Evolutionary conservation across 2,888 invertebrate genomes (phyloP), one percentile per base, ranked within the genome.

Genomic region (Fragum whitleyi): DNA sequence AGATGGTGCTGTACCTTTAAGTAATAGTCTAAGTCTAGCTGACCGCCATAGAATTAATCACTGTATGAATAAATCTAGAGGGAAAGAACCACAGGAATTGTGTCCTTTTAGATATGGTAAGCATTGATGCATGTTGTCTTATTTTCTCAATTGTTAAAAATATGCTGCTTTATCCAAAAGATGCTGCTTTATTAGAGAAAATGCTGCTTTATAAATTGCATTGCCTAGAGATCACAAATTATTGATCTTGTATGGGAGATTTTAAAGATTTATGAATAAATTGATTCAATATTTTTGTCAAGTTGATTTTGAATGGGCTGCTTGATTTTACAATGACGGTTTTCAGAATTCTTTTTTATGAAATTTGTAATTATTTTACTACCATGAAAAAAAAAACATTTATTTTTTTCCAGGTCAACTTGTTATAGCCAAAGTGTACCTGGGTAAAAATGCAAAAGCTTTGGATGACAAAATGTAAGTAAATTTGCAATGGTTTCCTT

Each of bases 21-120:
- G 93, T 55, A 94, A 94, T 86, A 93, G 93, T 81, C 81, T 94
- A 57, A 90, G 90, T 83, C 85, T 94, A 71, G 93, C 93, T 23
- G 94, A 94, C 81, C 79, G 90, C 62, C 88, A 87, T 59, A 81
- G 93, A 26, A 93, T 93, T n/a, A 81, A 87, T 29, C 83, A 90
- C 77, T 73, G 86, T 14, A 84, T 83, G 6, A 88, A 89, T 77
- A 84, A 89, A 67, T 74, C 80, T 57, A 81, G 75, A 32, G 87
- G 86, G 51, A 86, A 88, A 55, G 86, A 87, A 7, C 78, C 82
- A 26, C 79, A 68, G 21, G 92, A 93, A 71, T 62, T 73, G 9
- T 93, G 92, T 84, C 92, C 92, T n/a, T 92, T 91, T 77, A 91
- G 91, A 91, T 89, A 91, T 87, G 93, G 93, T 92, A 76, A 81